Percentiles rank a stretch among this genome's conserved stretches.
Conservation (phyloP, 2,797 vertebrate genomes). For the Poeciliopsis paucimaculata region DNA sequence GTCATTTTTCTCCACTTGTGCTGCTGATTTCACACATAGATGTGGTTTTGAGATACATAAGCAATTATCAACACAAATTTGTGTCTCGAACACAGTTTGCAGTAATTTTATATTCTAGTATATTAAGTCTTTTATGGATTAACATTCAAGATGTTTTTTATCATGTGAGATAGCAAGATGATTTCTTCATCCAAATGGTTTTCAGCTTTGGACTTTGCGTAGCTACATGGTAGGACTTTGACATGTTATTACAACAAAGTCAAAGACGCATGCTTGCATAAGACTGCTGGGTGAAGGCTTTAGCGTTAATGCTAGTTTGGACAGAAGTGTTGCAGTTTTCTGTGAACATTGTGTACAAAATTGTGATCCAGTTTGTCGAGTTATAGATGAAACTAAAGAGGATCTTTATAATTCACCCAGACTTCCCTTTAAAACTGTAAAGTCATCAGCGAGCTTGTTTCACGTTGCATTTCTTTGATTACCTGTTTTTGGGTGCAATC, state of each 20-base stretch:
- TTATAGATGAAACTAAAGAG: background rate
- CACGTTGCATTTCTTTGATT: too few species aligned
- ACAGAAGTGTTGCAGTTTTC: background rate
- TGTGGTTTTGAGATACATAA: slow-evolving; percentile 4
- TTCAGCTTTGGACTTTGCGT: background rate
- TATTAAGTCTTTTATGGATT: background rate
- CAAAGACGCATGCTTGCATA: background rate
- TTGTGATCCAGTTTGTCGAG: background rate
- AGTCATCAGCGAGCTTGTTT: background rate
- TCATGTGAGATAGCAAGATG: background rate
- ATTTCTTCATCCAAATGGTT: background rate
- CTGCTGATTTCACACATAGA: slow-evolving; percentile 59
- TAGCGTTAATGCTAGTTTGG: background rate
- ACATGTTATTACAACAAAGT: background rate
- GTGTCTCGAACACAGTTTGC: background rate
- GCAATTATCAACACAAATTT: slow-evolving; percentile 21
- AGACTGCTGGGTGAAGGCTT: background rate
- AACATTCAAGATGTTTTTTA: background rate
- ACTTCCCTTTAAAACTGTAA: background rate
- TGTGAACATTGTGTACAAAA: background rate
- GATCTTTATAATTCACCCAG: background rate
- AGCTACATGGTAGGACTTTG: background rate
- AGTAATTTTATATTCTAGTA: background rate
- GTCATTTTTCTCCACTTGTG: slow-evolving; percentile 65
- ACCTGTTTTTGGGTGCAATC: too few species aligned